Conservation (phyloP, 2,797 vertebrate species). For the Alauda arvensis region DNA sequence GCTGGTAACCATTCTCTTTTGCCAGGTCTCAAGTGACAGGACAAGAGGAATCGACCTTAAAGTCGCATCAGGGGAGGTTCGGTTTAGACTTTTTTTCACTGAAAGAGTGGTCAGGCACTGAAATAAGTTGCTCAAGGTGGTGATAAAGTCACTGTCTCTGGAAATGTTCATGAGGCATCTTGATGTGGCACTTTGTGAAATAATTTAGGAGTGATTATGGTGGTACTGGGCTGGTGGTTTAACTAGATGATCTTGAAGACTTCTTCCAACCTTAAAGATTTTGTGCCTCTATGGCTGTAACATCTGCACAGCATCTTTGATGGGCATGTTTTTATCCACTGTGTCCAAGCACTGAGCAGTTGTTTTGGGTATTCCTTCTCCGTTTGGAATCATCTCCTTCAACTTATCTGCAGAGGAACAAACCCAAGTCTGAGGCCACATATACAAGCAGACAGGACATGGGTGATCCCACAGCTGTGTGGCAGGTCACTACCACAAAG, state of each 20-base stretch:
- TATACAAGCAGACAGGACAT: not conserved
- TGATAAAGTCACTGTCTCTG: not conserved
- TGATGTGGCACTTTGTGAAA: not conserved
- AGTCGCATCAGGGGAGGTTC: not conserved
- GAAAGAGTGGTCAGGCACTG: not conserved
- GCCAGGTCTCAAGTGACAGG: not conserved
- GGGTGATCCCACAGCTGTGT: not conserved
- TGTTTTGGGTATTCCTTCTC: not conserved
- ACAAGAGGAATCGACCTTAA: not conserved
- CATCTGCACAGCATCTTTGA: not conserved
- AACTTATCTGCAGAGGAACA: not conserved
- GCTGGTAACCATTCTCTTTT: not conserved
- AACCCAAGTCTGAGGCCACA: not conserved
- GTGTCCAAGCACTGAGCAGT: not conserved
- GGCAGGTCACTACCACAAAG: not conserved
- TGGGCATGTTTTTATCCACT: rapidly evolving
- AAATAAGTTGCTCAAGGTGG: not conserved
- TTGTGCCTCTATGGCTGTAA: not conserved
- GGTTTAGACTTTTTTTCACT: not conserved
- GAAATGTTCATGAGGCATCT: not conserved
- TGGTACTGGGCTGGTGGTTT: not conserved
- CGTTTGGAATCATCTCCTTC: not conserved
- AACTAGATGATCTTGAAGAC: not conserved
- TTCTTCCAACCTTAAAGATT: not conserved
- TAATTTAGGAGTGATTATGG: not conserved